Percentiles rank a stretch among this genome's conserved stretches.
These are phyloP conservation scores for Halocynthia aurantium DNA, from an alignment of 23 tunicate species.

Conservation along the genomic window DNA sequence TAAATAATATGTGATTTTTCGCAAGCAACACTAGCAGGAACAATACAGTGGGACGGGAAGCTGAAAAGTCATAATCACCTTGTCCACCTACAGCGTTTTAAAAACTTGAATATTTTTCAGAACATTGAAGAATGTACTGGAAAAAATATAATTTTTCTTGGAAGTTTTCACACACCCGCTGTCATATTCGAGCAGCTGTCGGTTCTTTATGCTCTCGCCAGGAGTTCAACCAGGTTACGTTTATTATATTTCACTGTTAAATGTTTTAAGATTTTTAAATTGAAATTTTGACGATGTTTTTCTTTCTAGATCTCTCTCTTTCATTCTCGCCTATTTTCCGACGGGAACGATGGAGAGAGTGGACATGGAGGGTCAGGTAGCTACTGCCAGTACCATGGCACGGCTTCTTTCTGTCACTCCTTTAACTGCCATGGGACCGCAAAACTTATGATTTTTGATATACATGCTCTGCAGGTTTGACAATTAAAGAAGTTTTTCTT, in stretches of 20 bases:
- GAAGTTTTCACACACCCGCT: conserved; percentile 70
- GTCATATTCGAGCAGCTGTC: conserved; percentile 75
- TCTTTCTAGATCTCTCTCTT: conserved; percentile 51
- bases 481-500: no score
- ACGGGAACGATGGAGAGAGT: conserved; percentile 92
- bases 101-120: conserved; percentile 13
- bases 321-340: conserved; percentile 72
- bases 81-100: no score
- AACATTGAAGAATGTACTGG: conserved; percentile 49
- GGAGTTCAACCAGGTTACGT: conserved; percentile 30
- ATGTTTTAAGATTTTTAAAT: neutral
- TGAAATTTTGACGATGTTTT: neutral
- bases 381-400: conserved; percentile 84
- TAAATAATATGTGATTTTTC: no score
- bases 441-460: conserved; percentile 60
- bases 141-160: conserved; percentile 68
- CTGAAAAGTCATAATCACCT: no score
- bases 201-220: conserved; percentile 47
- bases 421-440: conserved; percentile 74
- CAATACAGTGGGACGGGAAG: no score
- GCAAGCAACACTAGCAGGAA: no score
- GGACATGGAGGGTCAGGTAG: conserved; percentile 82
- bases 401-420: conserved; percentile 71
- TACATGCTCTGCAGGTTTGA: conserved; percentile 68
- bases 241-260: neutral